These are phyloP conservation scores for Megatriorchis doriae DNA, from an alignment of 2,113 vertebrate genomes.

Conservation along the genomic window DNA sequence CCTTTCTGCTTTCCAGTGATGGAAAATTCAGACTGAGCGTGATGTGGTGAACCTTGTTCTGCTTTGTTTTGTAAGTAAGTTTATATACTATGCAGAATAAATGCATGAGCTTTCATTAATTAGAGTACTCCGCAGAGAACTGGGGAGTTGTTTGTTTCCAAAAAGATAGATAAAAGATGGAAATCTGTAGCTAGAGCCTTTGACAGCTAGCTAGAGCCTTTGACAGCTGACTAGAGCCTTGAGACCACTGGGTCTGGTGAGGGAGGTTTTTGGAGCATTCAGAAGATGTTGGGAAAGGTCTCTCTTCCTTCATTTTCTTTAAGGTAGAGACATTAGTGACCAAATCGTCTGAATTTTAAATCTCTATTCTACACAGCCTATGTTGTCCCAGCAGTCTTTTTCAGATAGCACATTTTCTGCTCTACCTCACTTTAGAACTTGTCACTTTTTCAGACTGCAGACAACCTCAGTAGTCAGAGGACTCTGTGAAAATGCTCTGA, in stretches of 20 bases:
- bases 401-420: not conserved
- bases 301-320: not conserved
- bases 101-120: conserved; percentile 54
- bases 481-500: not conserved
- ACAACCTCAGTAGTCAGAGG: not conserved
- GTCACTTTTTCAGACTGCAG: not conserved
- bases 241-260: not conserved
- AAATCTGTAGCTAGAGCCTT: not conserved
- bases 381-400: not conserved
- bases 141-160: conserved; percentile 21
- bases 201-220: conserved; percentile 17
- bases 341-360: not conserved
- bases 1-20: not conserved
- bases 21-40: conserved; percentile 4
- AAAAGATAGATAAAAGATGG: conserved; percentile 25
- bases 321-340: not conserved
- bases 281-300: not conserved
- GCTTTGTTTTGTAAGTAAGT: conserved; percentile 15
- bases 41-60: conserved; percentile 31
- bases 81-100: conserved; percentile 29
- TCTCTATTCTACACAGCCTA: not conserved
- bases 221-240: conserved; percentile 8
- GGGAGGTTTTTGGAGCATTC: not conserved
- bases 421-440: not conserved
- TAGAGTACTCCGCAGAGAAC: conserved; percentile 22